These are phyloP conservation scores for Ashinkailepas kermadecensis DNA, from an alignment of 2,888 invertebrate species.

Conservation along the genomic window DNA sequence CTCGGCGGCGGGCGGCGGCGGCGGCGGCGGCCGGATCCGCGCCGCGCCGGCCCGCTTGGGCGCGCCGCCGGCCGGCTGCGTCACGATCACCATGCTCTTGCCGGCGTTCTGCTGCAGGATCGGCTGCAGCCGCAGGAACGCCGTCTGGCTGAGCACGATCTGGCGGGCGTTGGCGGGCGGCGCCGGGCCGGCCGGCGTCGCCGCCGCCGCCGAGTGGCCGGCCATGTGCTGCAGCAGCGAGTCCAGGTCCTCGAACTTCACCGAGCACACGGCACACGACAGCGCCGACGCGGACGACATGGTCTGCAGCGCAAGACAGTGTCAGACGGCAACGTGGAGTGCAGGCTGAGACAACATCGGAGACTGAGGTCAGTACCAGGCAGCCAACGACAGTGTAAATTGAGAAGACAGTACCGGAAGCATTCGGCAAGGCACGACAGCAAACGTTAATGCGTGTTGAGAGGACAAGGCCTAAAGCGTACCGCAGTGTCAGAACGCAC, in stretches of 20 bases:
- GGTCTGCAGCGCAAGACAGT: background rate
- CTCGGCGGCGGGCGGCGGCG: background rate
- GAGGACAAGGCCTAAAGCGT: too few relatives aligned
- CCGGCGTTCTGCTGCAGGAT: background rate
- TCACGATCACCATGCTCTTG: background rate
- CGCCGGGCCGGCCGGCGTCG: background rate
- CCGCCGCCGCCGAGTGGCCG: background rate
- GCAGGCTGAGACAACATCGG: too few relatives aligned
- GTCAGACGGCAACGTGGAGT: too few relatives aligned
- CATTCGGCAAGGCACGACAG: too few relatives aligned
- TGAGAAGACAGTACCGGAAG: too few relatives aligned
- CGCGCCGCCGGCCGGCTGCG: background rate
- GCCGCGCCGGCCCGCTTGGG: background rate
- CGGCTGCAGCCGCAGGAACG: constrained; percentile 14
- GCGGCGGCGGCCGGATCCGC: background rate
- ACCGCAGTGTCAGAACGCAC: too few relatives aligned
- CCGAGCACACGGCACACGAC: background rate
- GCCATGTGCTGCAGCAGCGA: constrained; percentile 17
- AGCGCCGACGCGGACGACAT: constrained; percentile 6
- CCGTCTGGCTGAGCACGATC: constrained; percentile 13
- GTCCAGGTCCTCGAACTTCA: constrained; percentile 13
- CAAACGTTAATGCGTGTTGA: too few relatives aligned
- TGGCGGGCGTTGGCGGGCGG: background rate
- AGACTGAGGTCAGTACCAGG: too few relatives aligned
- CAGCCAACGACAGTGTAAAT: too few relatives aligned